Percentiles rank a stretch among this genome's conserved stretches.
These are phyloP conservation scores for Himalopsyche japonica DNA, from an alignment of 2,888 invertebrate species.

Conservation along the genomic window DNA sequence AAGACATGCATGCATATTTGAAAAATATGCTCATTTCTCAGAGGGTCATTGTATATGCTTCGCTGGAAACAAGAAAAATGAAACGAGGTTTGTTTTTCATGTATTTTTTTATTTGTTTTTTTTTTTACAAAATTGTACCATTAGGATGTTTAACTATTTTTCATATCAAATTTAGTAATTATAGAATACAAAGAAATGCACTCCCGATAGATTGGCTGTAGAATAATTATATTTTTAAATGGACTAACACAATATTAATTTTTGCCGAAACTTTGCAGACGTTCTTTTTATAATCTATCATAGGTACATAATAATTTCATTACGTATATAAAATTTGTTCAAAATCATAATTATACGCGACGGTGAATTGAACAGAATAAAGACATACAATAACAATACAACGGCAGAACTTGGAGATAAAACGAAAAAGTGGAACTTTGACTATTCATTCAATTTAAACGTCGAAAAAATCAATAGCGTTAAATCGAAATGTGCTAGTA, in stretches of 20 bases:
- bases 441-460: too few species aligned
- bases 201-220: neutral
- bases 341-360: neutral
- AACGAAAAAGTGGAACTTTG: too few species aligned
- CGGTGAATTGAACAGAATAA: too few species aligned
- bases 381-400: too few species aligned
- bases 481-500: too few species aligned
- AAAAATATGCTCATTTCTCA: too few species aligned
- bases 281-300: neutral
- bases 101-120: neutral
- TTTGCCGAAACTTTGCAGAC: neutral
- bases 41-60: too few species aligned
- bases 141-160: neutral
- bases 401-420: too few species aligned
- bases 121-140: neutral
- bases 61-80: neutral
- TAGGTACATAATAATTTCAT: neutral
- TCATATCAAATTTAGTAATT: neutral
- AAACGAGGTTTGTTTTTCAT: neutral
- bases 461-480: too few species aligned
- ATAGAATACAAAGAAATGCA: neutral
- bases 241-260: neutral
- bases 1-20: too few species aligned
- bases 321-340: neutral
- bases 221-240: neutral